Conservation (phyloP, 1,140 invertebrate species). For the Drosophila mauritiana region DNA sequence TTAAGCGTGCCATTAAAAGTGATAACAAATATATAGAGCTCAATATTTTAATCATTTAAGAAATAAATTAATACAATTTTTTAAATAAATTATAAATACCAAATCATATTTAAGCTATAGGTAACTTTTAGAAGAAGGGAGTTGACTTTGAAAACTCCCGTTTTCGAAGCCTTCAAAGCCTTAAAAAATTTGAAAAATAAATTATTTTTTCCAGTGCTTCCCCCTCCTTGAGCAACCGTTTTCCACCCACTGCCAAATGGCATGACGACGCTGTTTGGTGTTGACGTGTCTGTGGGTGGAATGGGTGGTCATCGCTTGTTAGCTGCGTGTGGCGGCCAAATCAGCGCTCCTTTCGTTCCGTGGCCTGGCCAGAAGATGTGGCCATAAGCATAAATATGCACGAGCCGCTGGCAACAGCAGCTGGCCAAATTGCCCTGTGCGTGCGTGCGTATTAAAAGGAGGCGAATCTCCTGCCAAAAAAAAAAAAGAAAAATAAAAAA, state of each 20-base stretch:
- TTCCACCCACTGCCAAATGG: conserved; percentile 47
- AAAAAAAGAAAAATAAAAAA: background rate
- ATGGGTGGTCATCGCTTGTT: conserved; percentile 49
- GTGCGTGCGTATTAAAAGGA: conserved; percentile 47
- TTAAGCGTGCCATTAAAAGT: no score
- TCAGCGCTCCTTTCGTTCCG: conserved; percentile 61
- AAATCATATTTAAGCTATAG: no score
- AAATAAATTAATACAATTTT: no score
- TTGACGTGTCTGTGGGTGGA: conserved; percentile 51
- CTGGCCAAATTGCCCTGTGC: conserved; percentile 50
- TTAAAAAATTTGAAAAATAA: background rate
- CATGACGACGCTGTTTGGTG: conserved; percentile 74
- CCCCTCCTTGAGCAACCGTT: background rate
- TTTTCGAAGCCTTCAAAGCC: background rate
- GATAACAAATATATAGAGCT: no score
- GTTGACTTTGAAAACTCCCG: no score
- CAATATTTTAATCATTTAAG: no score
- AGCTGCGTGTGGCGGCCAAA: conserved; percentile 68
- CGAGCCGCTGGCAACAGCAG: conserved; percentile 48
- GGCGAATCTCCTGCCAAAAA: background rate
- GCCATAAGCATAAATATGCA: conserved; percentile 76
- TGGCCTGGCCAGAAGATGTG: conserved; percentile 50
- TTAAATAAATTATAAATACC: no score
- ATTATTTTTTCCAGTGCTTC: background rate
- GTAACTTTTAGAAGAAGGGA: no score